A percentile compares a stretch with the other conserved stretches of the same genome.
phyloP scores from a whole-genome alignment of 1,140 invertebrate species.

The Drosophila simulans region DNA sequence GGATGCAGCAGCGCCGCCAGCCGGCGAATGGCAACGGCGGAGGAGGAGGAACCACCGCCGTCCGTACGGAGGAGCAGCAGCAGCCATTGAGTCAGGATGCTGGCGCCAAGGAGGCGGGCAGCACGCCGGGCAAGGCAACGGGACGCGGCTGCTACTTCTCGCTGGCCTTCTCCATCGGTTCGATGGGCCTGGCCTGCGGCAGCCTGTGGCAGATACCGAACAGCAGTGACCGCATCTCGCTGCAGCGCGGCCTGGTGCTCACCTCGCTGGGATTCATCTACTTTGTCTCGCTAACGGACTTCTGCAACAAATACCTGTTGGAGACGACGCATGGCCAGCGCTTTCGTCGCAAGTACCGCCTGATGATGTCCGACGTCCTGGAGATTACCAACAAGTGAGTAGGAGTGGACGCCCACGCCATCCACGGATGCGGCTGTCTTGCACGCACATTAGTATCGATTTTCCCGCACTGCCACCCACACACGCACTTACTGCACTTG shows the following conservation, averaged over 20 bases:
- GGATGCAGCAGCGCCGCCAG: slow-evolving; percentile 22
- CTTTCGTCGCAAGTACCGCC: slow-evolving; percentile 87
- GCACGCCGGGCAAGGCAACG: neutral
- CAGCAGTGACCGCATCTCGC: slow-evolving; percentile 85
- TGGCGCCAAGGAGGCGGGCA: neutral
- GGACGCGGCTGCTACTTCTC: slow-evolving; percentile 77
- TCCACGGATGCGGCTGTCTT: neutral
- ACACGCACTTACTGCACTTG: slow-evolving; percentile 16
- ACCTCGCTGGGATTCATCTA: slow-evolving; percentile 87
- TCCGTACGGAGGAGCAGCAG: neutral
- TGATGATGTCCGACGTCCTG: slow-evolving; percentile 87
- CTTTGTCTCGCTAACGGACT: slow-evolving; percentile 87
- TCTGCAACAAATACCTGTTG: slow-evolving; percentile 86
- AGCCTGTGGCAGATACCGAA: slow-evolving; percentile 80
- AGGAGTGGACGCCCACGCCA: neutral
- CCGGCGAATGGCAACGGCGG: slow-evolving; percentile 7
- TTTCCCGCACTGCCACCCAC: slow-evolving; percentile 30
- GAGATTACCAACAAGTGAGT: slow-evolving; percentile 90
- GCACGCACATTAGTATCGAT: slow-evolving; percentile 33
- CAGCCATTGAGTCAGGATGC: too few relatives aligned
- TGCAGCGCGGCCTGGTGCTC: slow-evolving; percentile 86
- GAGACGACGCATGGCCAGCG: slow-evolving; percentile 86
- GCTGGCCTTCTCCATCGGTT: slow-evolving; percentile 81
- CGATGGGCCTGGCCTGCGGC: slow-evolving; percentile 81
- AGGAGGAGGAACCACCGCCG: neutral